phyloP scores from a whole-genome alignment of 1,140 invertebrate species.

The Bombus waltoni region DNA sequence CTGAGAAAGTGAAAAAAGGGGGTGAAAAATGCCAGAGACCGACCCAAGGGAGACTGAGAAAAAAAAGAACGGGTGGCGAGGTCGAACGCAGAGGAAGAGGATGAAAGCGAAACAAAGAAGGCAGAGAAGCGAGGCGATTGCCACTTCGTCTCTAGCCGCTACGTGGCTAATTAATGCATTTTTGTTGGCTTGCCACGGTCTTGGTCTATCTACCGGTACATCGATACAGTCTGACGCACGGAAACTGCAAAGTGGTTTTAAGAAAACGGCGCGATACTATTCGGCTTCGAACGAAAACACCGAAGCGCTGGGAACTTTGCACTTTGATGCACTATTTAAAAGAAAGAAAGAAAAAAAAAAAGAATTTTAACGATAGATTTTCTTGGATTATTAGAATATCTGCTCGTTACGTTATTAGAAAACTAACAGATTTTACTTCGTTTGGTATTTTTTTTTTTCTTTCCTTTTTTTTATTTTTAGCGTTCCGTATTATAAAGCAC shows the following conservation, averaged over 20 bases:
- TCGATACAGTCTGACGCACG: background rate
- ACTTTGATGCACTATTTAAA: background rate
- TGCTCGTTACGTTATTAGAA: no score
- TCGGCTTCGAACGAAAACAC: background rate
- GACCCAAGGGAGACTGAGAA: background rate
- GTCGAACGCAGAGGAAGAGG: background rate
- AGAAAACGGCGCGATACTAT: background rate
- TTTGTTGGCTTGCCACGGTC: constrained; percentile 59
- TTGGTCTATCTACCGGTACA: constrained; percentile 34
- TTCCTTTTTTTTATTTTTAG: no score
- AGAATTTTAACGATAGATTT: no score
- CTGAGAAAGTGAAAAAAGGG: background rate
- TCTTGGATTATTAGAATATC: no score
- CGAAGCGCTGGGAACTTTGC: background rate
- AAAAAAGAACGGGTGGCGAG: no score
- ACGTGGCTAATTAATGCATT: constrained; percentile 68
- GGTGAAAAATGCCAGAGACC: background rate
- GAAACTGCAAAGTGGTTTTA: constrained; percentile 10
- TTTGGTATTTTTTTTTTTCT: no score
- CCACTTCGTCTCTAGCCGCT: constrained; percentile 61
- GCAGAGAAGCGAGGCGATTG: constrained; percentile 19
- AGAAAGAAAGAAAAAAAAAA: no score
- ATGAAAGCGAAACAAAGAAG: background rate
- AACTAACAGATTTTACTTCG: no score
- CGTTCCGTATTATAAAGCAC: background rate